Percentiles rank a stretch among this genome's conserved stretches.
Evolutionary conservation across 2,797 vertebrate species (phyloP).

Genomic region (Columba guinea): DNA sequence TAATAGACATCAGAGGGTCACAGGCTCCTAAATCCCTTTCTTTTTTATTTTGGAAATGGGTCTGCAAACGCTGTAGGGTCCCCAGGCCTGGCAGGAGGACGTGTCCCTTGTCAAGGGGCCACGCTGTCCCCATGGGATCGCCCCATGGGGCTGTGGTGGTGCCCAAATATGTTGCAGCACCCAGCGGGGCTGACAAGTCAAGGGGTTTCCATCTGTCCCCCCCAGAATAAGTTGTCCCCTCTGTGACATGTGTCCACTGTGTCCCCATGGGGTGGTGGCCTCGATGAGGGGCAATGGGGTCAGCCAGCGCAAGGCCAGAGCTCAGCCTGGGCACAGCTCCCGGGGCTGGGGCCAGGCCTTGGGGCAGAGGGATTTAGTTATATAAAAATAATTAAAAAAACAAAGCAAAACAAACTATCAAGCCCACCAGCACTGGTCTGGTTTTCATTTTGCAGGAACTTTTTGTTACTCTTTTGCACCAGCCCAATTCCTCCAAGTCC

Average conservation of each 20-base stretch:
- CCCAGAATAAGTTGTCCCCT: background rate
- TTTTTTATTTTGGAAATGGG: background rate
- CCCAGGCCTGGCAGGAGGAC: background rate
- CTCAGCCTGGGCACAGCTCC: background rate
- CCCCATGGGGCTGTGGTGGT: fast-evolving
- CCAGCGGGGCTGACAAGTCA: background rate
- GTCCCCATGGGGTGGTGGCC: background rate
- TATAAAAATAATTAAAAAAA: background rate
- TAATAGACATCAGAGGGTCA: background rate
- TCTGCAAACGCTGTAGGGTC: background rate
- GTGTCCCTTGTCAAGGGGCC: fast-evolving
- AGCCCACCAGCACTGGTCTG: background rate
- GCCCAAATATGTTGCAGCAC: background rate
- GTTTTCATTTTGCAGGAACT: conserved; percentile 19
- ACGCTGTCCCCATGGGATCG: background rate
- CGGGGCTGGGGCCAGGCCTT: background rate
- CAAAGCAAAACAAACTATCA: background rate
- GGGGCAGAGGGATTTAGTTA: background rate
- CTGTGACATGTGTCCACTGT: fast-evolving
- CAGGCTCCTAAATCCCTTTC: background rate
- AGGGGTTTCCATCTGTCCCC: background rate
- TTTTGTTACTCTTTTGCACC: background rate
- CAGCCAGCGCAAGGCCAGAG: background rate
- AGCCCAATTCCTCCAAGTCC: background rate
- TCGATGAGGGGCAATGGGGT: background rate